A percentile compares a stretch with the other conserved stretches of the same genome.
phyloP scores from a whole-genome alignment of 2,113 vertebrate genomes.

The Callipepla californica region DNA sequence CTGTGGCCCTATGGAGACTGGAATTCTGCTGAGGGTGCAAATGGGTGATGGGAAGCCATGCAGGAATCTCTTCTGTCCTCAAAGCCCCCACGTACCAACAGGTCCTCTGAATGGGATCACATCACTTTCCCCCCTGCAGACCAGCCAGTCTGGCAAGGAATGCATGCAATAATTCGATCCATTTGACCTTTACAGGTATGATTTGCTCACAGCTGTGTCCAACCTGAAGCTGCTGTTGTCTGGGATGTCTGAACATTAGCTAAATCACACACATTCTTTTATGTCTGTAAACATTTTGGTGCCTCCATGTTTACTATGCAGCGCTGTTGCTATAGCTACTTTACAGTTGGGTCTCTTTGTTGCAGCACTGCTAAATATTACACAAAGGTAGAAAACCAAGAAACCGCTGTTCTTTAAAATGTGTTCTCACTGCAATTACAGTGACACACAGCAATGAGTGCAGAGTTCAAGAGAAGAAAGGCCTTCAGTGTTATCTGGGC shows the following conservation, averaged over 20 bases:
- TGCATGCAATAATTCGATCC: neutral
- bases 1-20: neutral
- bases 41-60: neutral
- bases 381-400: neutral
- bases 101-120: neutral
- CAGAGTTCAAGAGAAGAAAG: neutral
- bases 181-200: neutral
- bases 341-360: neutral
- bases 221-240: neutral
- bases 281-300: rapidly evolving
- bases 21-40: neutral
- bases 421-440: neutral
- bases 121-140: neutral
- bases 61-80: neutral
- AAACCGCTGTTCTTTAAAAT: neutral
- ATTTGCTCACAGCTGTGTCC: neutral
- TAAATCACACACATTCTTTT: neutral
- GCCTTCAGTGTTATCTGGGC: neutral
- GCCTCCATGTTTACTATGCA: neutral
- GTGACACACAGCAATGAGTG: neutral
- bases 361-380: neutral
- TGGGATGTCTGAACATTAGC: neutral
- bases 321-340: neutral
- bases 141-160: neutral
- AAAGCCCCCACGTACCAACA: neutral